These are phyloP conservation scores for Magallana gigas DNA, from an alignment of 1,140 invertebrate genomes.

Conservation along the genomic window DNA sequence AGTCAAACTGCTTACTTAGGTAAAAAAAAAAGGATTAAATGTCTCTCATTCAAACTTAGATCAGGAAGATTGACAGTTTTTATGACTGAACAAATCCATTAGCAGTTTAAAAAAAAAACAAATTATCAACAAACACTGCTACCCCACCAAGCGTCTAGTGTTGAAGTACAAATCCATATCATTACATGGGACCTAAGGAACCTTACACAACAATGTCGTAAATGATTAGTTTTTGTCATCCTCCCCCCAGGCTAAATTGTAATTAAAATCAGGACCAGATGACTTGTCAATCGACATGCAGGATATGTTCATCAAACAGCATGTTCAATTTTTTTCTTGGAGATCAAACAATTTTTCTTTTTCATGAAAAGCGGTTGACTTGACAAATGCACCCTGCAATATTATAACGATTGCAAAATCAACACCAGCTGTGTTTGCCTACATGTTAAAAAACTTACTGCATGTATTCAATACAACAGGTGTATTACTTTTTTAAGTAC, in stretches of 20 bases:
- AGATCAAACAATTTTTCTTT: neutral
- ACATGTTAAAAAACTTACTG: neutral
- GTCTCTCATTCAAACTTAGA: neutral
- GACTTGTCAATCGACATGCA: conserved; percentile 1
- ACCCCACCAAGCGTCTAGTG: conserved; percentile 7
- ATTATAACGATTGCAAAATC: neutral
- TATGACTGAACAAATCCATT: conserved; percentile 34
- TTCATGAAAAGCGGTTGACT: neutral
- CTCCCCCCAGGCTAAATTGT: conserved; percentile 28
- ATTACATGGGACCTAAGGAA: conserved; percentile 10
- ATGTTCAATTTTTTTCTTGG: neutral
- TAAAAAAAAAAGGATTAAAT: neutral
- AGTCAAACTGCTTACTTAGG: conserved; percentile 15
- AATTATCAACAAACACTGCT: conserved; percentile 19
- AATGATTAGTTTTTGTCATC: conserved; percentile 17
- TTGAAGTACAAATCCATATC: conserved; percentile 5
- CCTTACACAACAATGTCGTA: conserved; percentile 25
- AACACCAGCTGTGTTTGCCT: neutral
- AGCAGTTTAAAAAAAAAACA: neutral
- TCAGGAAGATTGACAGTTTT: conserved; percentile 13
- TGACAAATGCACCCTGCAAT: neutral
- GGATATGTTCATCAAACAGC: conserved; percentile 24
- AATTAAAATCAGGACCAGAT: conserved; percentile 30
- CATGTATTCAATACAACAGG: neutral
- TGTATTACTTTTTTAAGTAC: neutral